Base-by-base conservation (phyloP, 53 echinoderm and acorn worm genomes). In the Patiria pectinifera region DNA sequence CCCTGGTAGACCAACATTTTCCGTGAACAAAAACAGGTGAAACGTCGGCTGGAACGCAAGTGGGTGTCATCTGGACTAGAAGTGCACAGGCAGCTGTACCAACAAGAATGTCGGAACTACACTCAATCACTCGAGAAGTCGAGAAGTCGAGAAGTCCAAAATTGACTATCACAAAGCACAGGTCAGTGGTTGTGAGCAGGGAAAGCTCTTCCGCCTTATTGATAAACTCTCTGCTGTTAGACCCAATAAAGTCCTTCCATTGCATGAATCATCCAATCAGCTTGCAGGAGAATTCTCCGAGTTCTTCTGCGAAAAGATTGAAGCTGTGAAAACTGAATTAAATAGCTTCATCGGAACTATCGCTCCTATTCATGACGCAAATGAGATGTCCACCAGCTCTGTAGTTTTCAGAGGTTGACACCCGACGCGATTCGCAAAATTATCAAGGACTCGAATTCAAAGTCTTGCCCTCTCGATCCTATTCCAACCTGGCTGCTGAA, bases 51-150 rank as follows among this genome's bases (percentile, higher is more conserved):
- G 14, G 88, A 93, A 49, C 86, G 74, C 11, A 93, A 83, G 69
- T 87, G 74, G 93, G 15, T 19, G 46, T 82, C 81, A 25, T 81
- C 93, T 82, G 87, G 88, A 6, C 69, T 93, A 11, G 93, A 93
- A 23, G 93, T 93, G 19, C 93, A 93, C 75, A 88, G 88, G 48
- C 82, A 93, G 47, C 25, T 93, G 53, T 87, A 82, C 80, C 88
- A 82, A 16, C 74, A 62, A 6, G 88, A 93, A 46, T 87, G 83
- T 43, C 78, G 21, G 14, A 74, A 77, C n/a, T 85, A 85, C n/a
- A n/a, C n/a, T n/a, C n/a, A n/a, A n/a, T n/a, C n/a, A n/a, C n/a
- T n/a, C 72, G n/a, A n/a, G n/a, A n/a, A n/a, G n/a, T n/a, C n/a
- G n/a, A n/a, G n/a, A n/a, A 74, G 76, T 92, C 26, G 92, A 92